Evolutionary conservation across 2,797 vertebrate genomes (phyloP), one percentile per base, ranked within the genome.

Genomic region (Nyctalus aviator): DNA sequence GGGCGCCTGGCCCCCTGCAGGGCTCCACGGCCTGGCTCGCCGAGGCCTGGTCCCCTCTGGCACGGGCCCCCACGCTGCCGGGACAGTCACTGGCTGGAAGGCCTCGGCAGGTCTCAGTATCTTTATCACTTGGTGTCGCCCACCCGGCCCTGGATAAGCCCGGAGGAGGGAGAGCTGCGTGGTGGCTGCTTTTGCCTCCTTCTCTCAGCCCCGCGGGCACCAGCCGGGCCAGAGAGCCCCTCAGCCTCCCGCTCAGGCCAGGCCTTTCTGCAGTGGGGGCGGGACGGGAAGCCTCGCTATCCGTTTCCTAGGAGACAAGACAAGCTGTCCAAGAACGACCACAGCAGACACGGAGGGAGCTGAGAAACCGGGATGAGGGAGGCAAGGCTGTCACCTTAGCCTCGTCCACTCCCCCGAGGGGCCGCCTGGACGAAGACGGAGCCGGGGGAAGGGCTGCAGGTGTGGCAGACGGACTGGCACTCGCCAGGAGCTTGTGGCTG

Each of bases 241-340:
- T 59, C 14, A 18, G 92, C 91, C 84, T 41, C 13, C 76, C 50
- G 69, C 53, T 81, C 15, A 44, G 46, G 50, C 77, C 59, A 23
- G 89, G 85, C 76, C 85, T 73, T 66, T 69, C 76, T 75, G 78
- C 55, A 30, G 27, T n/a, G 84, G 76, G 41, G 88, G 73, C 35
- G 55, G 89, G 35, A 72, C 91, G 59, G 25, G 62, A 53, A 78
- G 62, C 86, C 62, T 76, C 77, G 5, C 64, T 44, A 46, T 59
- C 41, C 41, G 75, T 95, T 96, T 88, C 93, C 92, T 86, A 55
- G 77, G 95, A 93, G 93, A 97, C 71, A 46, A 90, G 87, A 32
- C 35, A 84, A 92, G 78, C 72, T 32, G 48, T 46, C 41, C 41
- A 75, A 81, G 75, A 90, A 64, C 25, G 85, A 72, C 83, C 81